These are phyloP conservation scores for Rhimphoctona megacephalus DNA, from an alignment of 2,888 invertebrate genomes.

Conservation along the genomic window DNA sequence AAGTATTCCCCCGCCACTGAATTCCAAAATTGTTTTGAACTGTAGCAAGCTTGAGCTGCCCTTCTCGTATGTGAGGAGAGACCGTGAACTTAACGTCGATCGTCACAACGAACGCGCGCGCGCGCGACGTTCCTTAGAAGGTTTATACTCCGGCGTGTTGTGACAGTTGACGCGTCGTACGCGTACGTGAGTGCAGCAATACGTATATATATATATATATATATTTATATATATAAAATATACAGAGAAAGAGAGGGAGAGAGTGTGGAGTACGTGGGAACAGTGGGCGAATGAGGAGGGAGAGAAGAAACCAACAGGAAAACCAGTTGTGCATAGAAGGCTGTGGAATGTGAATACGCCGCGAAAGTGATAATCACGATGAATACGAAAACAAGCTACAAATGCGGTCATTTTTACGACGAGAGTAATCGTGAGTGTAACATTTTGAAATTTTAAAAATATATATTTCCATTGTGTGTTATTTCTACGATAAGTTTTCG, in stretches of 20 bases:
- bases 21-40: neutral
- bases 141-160: constrained; percentile 35
- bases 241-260: neutral
- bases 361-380: constrained; percentile 77
- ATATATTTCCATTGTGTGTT: constrained; percentile 2
- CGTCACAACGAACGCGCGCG: constrained; percentile 10
- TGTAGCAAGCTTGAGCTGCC: constrained; percentile 4
- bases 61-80: constrained; percentile 41
- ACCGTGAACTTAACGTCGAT: constrained; percentile 12
- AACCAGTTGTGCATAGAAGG: constrained; percentile 79
- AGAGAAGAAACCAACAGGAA: constrained; percentile 33
- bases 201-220: neutral
- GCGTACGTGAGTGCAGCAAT: constrained; percentile 9
- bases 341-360: constrained; percentile 79
- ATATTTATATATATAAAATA: constrained; percentile 10
- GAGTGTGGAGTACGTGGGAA: constrained; percentile 6
- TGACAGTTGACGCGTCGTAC: constrained; percentile 44
- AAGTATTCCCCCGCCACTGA: neutral
- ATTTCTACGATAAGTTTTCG: neutral
- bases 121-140: neutral
- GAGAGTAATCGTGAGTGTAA: constrained; percentile 73
- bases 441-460: neutral
- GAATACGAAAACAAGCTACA: constrained; percentile 78
- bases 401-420: constrained; percentile 77
- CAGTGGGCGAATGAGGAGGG: constrained; percentile 10